phyloP scores from a whole-genome alignment of 2,797 vertebrate species.

The Cossypha heuglini region DNA sequence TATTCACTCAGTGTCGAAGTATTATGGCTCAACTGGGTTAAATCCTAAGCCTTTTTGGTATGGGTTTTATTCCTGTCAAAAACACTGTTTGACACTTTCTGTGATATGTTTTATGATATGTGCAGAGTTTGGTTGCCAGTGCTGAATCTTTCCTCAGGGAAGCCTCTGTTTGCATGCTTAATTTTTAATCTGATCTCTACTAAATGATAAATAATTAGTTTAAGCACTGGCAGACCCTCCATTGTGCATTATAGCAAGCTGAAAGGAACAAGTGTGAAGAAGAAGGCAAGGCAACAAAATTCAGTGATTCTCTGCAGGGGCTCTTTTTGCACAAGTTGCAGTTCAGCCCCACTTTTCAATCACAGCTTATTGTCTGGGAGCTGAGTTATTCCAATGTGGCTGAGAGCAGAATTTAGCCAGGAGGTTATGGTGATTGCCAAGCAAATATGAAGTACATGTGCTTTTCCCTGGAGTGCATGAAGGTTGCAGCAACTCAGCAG shows the following conservation, averaged over 20 bases:
- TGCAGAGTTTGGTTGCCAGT: not conserved
- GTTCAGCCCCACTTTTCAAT: not conserved
- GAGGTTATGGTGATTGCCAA: not conserved
- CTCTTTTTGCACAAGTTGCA: not conserved
- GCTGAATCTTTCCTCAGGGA: not conserved
- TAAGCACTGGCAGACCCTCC: conserved; percentile 15
- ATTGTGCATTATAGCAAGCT: not conserved
- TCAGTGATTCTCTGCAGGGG: not conserved
- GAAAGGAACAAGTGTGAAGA: not conserved
- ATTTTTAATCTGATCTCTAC: conserved; percentile 46
- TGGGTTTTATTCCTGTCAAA: not conserved
- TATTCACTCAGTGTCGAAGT: not conserved
- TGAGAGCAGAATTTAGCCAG: not conserved
- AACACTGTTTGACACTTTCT: not conserved
- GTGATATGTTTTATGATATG: not conserved
- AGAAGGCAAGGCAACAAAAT: not conserved
- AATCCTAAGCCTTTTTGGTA: not conserved
- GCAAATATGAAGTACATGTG: not conserved
- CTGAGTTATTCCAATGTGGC: not conserved
- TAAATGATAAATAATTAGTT: conserved; percentile 61
- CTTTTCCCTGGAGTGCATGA: not conserved
- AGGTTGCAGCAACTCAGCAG: not conserved
- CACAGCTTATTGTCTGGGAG: not conserved
- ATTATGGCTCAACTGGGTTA: not conserved
- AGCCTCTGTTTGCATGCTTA: conserved; percentile 14